Conservation (phyloP, 2,113 vertebrate species). For the Gadus macrocephalus region DNA sequence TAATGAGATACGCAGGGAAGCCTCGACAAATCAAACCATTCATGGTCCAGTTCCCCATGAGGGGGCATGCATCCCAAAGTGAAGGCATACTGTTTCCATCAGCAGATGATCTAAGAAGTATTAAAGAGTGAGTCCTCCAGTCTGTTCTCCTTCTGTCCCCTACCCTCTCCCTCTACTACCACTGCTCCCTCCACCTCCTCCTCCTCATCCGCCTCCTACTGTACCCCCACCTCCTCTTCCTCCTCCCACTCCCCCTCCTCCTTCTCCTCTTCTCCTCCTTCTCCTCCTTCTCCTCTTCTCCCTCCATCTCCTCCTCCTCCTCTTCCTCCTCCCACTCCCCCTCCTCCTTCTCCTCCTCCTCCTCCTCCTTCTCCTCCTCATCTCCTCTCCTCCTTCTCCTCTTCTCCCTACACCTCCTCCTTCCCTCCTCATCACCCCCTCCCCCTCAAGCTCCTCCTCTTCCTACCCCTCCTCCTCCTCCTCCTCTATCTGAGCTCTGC, state of each 20-base stretch:
- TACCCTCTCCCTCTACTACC: not conserved
- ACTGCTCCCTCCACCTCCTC: not conserved
- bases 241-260: not conserved
- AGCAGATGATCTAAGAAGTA: not conserved
- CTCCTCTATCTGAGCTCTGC: too few relatives aligned
- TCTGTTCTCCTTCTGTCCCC: not conserved
- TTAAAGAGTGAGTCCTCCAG: not conserved
- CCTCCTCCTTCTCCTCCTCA: not conserved
- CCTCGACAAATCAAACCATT: too few relatives aligned
- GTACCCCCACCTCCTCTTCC: not conserved
- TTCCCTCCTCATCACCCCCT: not conserved
- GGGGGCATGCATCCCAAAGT: too few relatives aligned
- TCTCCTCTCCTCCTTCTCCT: not conserved
- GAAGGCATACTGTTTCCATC: too few relatives aligned
- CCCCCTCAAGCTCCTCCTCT: not conserved
- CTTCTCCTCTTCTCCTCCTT: not conserved
- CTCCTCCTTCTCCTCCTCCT: not conserved
- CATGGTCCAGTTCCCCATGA: too few relatives aligned
- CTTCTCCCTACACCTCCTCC: not conserved
- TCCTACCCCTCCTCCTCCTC: slow-evolving; percentile 6
- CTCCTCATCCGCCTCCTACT: not conserved
- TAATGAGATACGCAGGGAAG: too few relatives aligned
- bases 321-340: not conserved
- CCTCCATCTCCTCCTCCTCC: not conserved
- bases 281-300: not conserved